Conservation (phyloP, 2,113 vertebrate species). For the Anguilla japonica region DNA sequence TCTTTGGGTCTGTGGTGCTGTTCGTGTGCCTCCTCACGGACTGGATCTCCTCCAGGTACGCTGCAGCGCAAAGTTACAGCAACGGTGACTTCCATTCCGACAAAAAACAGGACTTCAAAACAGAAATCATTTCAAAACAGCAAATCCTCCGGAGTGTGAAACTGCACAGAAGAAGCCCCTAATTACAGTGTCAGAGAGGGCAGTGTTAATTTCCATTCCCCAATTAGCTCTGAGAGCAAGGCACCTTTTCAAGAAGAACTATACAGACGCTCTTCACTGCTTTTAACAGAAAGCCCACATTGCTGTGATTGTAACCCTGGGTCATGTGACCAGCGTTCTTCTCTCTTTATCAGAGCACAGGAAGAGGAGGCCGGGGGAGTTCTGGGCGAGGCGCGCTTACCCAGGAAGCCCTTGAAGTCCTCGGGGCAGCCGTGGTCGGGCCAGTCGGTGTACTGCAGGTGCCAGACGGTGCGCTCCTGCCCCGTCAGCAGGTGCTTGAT, state of each 20-base stretch:
- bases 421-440: constrained; percentile 94
- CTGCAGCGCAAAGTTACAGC: constrained; percentile 58
- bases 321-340: no score
- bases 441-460: constrained; percentile 98
- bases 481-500: constrained; percentile 92
- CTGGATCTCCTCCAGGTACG: constrained; percentile 95
- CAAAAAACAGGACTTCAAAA: no score
- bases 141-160: not conserved
- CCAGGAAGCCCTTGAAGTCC: constrained; percentile 92
- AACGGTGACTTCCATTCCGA: not conserved
- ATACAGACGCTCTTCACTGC: no score
- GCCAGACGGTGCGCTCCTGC: constrained; percentile 96
- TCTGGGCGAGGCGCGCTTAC: constrained; percentile 69
- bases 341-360: no score
- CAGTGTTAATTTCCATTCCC: no score
- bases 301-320: no score
- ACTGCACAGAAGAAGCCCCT: no score
- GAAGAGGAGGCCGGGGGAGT: no score
- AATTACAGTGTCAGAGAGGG: no score
- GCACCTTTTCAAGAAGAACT: no score
- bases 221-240: no score
- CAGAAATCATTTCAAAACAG: not conserved
- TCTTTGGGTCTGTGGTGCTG: constrained; percentile 82
- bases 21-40: constrained; percentile 94
- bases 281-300: no score